Evolutionary conservation across 2,113 vertebrate species (phyloP).

Genomic region (Nipponia nippon): DNA sequence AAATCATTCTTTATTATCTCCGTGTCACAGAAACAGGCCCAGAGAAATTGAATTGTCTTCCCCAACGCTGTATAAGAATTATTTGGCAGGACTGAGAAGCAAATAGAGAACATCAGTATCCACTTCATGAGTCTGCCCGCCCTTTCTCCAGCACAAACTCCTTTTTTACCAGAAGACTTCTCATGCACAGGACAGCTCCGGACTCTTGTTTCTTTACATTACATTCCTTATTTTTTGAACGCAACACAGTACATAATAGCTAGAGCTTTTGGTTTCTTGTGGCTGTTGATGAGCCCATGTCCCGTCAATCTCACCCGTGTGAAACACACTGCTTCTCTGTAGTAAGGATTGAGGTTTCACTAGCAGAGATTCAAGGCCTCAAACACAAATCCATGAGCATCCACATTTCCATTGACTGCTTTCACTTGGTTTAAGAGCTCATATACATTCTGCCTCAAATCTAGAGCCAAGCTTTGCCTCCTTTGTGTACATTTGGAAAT

Average conservation of each 20-base stretch:
- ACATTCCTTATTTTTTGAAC: neutral
- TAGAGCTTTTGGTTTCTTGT: neutral
- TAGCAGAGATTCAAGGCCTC: neutral
- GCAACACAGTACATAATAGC: neutral
- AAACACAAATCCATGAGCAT: neutral
- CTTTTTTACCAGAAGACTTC: neutral
- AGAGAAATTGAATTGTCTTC: slow-evolving; percentile 8
- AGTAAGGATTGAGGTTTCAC: neutral
- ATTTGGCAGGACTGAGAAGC: neutral
- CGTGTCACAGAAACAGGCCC: neutral
- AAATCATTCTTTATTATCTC: neutral
- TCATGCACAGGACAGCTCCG: neutral
- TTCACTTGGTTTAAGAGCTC: neutral
- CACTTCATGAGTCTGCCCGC: fast-evolving
- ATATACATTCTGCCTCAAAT: neutral
- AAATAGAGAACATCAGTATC: neutral
- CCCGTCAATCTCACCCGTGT: neutral
- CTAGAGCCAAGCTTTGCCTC: neutral
- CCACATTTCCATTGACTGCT: neutral
- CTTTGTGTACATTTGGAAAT: neutral
- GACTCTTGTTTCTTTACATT: neutral
- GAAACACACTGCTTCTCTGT: neutral
- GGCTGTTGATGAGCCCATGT: neutral
- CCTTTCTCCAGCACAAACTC: neutral
- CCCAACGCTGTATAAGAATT: neutral